These are phyloP conservation scores for Kuschelorhynchus macadamiae DNA, from an alignment of 2,888 invertebrate genomes.

Conservation along the genomic window DNA sequence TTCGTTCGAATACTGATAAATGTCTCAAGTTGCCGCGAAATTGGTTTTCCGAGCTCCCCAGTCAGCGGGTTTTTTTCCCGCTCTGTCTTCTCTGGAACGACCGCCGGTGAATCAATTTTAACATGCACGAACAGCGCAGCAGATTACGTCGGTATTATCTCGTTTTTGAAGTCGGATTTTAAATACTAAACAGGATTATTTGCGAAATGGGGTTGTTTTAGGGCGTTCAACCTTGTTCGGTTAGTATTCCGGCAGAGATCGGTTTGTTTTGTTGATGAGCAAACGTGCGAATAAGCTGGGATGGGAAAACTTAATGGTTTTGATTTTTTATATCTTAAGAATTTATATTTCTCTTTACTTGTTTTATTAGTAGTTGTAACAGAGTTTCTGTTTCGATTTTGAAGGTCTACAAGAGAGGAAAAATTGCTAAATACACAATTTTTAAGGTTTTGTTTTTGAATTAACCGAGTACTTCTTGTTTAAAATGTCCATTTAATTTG, in stretches of 20 bases:
- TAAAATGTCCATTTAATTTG: too few species aligned
- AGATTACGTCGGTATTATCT: conserved; percentile 24
- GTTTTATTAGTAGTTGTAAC: too few species aligned
- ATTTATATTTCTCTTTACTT: too few species aligned
- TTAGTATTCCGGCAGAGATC: background rate
- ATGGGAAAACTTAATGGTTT: too few species aligned
- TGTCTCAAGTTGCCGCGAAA: conserved; percentile 42
- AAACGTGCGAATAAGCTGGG: too few species aligned
- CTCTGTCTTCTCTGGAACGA: too few species aligned
- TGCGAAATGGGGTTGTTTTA: conserved; percentile 12
- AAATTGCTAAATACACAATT: too few species aligned
- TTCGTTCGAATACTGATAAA: conserved; percentile 45
- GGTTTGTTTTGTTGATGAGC: conserved; percentile 15
- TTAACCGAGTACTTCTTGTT: too few species aligned
- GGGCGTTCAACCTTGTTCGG: conserved; percentile 23
- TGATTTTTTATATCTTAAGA: too few species aligned
- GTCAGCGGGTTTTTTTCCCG: conserved; percentile 22
- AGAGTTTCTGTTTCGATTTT: too few species aligned
- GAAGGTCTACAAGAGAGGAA: too few species aligned
- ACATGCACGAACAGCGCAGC: conserved; percentile 9
- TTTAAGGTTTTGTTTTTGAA: too few species aligned
- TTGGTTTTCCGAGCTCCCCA: conserved; percentile 35
- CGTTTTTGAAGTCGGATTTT: conserved; percentile 31
- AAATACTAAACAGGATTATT: conserved; percentile 36
- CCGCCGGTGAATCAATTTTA: conserved; percentile 16